Base-by-base conservation (phyloP, 2,888 invertebrate species). In the Zaprionus lineosus region DNA sequence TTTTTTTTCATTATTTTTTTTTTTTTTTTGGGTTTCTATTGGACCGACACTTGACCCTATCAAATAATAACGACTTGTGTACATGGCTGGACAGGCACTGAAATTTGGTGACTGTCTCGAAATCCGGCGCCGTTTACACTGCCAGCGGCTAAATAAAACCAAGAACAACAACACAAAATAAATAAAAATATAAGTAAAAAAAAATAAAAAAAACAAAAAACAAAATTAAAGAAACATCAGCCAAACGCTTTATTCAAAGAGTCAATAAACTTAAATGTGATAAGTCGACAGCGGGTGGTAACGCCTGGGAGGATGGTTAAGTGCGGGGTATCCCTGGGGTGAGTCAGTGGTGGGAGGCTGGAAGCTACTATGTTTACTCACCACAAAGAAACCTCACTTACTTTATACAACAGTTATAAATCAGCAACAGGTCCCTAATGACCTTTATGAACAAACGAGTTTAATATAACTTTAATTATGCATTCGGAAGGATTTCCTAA, bases 81-180 rank as follows among this genome's bases (percentile, higher is more conserved):
- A 60, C 59, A 74, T 44, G 76, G 41, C 76, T 59, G 76, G 56
- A 44, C 73, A 36, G 60, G 43, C 65, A 37, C 21, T 43, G 55
- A 19, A 46, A n/a, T n/a, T 66, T 69, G 81, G 74, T 63, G 77
- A 70, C 82, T 57, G 78, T 78, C 84, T 78, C 83, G 71, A 78
- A 78, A 78, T 84, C 78, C 78, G 78, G 78, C 78, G 78, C 78
- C 78, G 78, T 61, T 78, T 78, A 82, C 83, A 84, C 26, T 61
- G 84, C 78, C 84, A 52, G 47, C 67, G 67, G 84, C 78, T 71
- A 84, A 78, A 77, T 53, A 77, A 71, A 37, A 59, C 39, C 33
- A 55, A 36, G 19, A 21, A 15, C 14, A 15, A 40, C 8, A 48
- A 31, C 19, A 37, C 14, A 14, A 46, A 33, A 16, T 48, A 40